Base-by-base conservation (phyloP, 1,140 invertebrate species). In the Calephelis virginiensis region DNA sequence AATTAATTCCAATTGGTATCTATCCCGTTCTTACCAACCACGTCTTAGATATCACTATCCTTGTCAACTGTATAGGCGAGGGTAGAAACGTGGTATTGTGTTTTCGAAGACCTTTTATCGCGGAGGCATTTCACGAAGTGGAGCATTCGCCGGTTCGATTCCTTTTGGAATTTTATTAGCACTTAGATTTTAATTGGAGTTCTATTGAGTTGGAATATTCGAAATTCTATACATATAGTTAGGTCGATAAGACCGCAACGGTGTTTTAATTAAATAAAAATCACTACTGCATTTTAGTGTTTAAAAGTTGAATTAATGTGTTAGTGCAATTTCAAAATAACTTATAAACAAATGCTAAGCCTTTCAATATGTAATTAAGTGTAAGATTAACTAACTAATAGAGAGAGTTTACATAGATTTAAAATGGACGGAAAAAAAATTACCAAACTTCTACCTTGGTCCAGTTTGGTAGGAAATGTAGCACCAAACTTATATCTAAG, bases 1-100 rank as follows among this genome's bases (percentile, higher is more conserved):
- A 94, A 94, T 94, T 94, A 94, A 94, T 94, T 92, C 91, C 87
- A 91, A 91, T 91, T 90, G 89, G 80, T 81, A 77, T 72, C 78
- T 75, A 70, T 91, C 86, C 82, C 78, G 83, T 82, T 89, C 86
- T 63, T 76, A 65, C 88, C 40, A 46, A 66, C 61, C 71, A 53
- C 74, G 75, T 86, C 87, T 91, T 89, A 70, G 65, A 71, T 88
- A 76, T 66, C 28, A 38, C 74, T 67, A 64, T 89, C 88, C 67
- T 77, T 49, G 38, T 90, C 83, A 68, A 61, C 73, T 77, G 72
- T 71, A 75, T 72, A 79, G 74, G 76, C 76, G 76, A 85, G 82
- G 84, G 86, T 80, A 77, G 76, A 79, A 79, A 85, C 76, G 76
- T 64, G 79, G 88, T 86, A 89, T 90, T 90, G 88, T 88, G 82